Evolutionary conservation across 2,113 vertebrate species (phyloP).

Genomic region (Rhabdornis inornatus): DNA sequence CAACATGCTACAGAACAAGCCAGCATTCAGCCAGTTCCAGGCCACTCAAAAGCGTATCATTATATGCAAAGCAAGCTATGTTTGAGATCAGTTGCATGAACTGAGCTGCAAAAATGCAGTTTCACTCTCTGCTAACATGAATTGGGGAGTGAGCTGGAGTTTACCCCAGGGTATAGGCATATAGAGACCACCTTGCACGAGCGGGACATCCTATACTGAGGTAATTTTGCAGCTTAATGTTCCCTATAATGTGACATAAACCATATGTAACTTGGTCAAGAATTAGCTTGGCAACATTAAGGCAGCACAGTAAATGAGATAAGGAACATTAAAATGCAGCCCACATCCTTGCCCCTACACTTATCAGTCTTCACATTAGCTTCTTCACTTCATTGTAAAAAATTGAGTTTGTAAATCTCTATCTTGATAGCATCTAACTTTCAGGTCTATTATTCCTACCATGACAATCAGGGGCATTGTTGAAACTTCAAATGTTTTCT

Average conservation of each 20-base stretch:
- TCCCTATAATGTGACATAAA: neutral
- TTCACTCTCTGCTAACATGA: neutral
- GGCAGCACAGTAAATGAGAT: neutral
- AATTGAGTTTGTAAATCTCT: conserved; percentile 5
- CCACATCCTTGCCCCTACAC: neutral
- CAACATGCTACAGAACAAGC: neutral
- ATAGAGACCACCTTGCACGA: neutral
- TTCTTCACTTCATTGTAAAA: neutral
- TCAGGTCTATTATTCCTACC: neutral
- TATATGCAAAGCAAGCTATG: neutral
- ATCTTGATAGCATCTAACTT: neutral
- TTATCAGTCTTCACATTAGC: neutral
- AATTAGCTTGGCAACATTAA: neutral
- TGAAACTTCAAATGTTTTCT: neutral
- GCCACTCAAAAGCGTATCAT: neutral
- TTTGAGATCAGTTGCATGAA: neutral
- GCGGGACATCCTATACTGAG: neutral
- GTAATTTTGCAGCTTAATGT: neutral
- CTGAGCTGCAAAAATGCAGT: neutral
- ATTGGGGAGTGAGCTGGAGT: neutral
- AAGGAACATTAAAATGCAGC: neutral
- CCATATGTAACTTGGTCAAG: neutral
- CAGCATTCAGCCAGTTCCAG: neutral
- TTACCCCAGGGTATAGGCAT: neutral
- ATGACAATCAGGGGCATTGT: neutral